phyloP scores from a whole-genome alignment of 2,888 invertebrate genomes.

The Diarsia mendica region DNA sequence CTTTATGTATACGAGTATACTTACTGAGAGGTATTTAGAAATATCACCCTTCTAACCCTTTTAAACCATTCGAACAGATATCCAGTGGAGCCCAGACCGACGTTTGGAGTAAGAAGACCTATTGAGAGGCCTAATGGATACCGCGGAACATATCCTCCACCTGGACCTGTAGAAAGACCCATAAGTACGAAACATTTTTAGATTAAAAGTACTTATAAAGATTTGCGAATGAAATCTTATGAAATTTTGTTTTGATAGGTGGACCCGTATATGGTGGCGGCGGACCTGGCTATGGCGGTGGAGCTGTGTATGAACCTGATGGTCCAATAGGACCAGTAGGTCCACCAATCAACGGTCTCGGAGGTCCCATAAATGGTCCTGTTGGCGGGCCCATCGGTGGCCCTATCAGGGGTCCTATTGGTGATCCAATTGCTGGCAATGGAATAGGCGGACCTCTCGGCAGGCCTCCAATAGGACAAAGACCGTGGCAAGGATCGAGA shows the following conservation, averaged over 20 bases:
- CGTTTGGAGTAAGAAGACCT: conserved; percentile 81
- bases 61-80: conserved; percentile 71
- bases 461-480: conserved; percentile 79
- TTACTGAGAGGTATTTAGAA: not conserved
- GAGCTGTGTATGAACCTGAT: conserved; percentile 55
- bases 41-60: not conserved
- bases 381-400: conserved; percentile 81
- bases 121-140: conserved; percentile 88
- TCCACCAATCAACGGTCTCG: conserved; percentile 51
- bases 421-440: conserved; percentile 74
- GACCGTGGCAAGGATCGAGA: conserved; percentile 90
- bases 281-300: conserved; percentile 56
- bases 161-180: conserved; percentile 82
- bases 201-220: not conserved
- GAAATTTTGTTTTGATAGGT: conserved; percentile 43
- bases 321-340: conserved; percentile 61
- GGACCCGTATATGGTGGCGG: conserved; percentile 60
- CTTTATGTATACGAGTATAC: too few relatives aligned
- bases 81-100: conserved; percentile 85
- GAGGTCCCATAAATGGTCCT: conserved; percentile 70
- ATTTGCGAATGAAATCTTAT: not conserved
- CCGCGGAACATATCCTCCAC: conserved; percentile 87
- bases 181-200: conserved; percentile 73
- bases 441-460: conserved; percentile 81
- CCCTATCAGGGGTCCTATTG: conserved; percentile 74